A percentile compares a stretch with the other conserved stretches of the same genome.
These are phyloP conservation scores for Chaetorhynchus papuensis DNA, from an alignment of 2,113 vertebrate genomes.

Conservation along the genomic window DNA sequence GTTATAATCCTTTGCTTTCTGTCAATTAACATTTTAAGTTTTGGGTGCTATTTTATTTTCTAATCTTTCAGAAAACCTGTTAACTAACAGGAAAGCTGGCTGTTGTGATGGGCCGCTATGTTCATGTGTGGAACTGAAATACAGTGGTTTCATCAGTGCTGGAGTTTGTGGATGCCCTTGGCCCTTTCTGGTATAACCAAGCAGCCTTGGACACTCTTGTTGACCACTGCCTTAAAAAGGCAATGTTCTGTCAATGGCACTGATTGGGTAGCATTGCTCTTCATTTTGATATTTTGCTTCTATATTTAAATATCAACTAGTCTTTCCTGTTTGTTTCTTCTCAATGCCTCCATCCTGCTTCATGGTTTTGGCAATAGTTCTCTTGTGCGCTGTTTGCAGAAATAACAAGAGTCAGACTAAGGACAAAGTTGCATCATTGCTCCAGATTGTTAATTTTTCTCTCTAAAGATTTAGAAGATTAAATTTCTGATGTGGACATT, in stretches of 20 bases:
- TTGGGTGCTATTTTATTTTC: background rate
- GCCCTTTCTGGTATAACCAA: background rate
- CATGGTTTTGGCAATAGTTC: background rate
- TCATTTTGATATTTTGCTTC: background rate
- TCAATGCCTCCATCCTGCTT: background rate
- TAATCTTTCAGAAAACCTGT: background rate
- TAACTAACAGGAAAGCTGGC: background rate
- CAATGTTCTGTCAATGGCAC: background rate
- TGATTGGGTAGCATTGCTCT: background rate
- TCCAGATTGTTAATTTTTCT: background rate
- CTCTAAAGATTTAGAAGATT: background rate
- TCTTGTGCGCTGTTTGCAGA: background rate
- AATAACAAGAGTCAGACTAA: background rate
- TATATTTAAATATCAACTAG: background rate
- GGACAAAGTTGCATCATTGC: background rate
- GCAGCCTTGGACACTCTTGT: background rate
- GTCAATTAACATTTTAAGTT: background rate
- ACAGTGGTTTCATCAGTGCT: background rate
- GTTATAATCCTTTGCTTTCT: background rate
- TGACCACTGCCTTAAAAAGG: background rate
- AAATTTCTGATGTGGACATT: background rate
- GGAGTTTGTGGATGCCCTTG: background rate
- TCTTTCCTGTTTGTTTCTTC: background rate
- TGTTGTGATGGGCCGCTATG: accelerated
- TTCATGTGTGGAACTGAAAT: background rate